These are phyloP conservation scores for Melikaiella ostensackeni DNA, from an alignment of 2,888 invertebrate genomes.

Conservation along the genomic window DNA sequence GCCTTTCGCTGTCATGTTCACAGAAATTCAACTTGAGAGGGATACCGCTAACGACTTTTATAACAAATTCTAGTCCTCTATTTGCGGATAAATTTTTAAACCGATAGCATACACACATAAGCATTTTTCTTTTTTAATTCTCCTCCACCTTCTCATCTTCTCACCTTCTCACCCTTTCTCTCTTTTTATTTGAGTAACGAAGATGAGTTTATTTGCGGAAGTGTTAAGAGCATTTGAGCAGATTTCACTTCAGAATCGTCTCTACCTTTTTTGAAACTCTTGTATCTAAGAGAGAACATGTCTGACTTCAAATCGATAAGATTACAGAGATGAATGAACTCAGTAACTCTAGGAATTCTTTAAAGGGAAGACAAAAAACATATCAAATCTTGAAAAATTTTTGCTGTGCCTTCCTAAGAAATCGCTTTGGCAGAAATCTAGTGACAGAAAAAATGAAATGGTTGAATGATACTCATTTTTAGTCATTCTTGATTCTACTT, in stretches of 20 bases:
- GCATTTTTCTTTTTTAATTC: too few species aligned
- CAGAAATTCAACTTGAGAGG: neutral
- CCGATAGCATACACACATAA: neutral
- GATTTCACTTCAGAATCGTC: neutral
- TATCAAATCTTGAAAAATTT: neutral
- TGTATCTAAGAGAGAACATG: neutral
- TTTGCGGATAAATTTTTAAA: neutral
- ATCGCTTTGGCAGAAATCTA: neutral
- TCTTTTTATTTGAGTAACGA: neutral
- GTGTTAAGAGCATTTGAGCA: neutral
- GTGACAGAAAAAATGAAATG: neutral
- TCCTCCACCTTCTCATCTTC: too few species aligned
- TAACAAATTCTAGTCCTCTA: neutral
- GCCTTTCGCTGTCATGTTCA: constrained; percentile 22
- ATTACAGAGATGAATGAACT: neutral
- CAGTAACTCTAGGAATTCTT: neutral
- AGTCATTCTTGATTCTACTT: too few species aligned
- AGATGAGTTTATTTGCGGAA: neutral
- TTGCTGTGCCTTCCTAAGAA: neutral
- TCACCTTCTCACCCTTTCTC: too few species aligned
- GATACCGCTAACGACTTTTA: constrained; percentile 11
- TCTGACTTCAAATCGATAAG: constrained; percentile 4
- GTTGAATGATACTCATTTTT: neutral
- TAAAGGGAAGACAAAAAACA: neutral
- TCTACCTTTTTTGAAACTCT: neutral